Conservation (phyloP, 2,797 vertebrate species). For the Pseudomugil gertrudae region DNA sequence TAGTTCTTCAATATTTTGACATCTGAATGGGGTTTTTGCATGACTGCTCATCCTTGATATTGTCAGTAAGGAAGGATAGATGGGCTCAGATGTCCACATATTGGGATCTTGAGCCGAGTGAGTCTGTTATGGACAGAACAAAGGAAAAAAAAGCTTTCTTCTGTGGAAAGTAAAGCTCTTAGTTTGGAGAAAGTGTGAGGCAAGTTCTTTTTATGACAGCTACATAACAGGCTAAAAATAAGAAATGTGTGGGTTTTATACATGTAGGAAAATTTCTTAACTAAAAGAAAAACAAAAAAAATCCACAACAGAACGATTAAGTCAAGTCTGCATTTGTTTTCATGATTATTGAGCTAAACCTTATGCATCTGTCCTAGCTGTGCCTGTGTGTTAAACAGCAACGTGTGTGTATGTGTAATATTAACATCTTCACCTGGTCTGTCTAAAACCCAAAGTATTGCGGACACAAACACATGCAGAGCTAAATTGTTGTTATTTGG, state of each 20-base stretch:
- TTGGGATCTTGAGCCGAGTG: background rate
- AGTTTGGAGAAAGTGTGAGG: background rate
- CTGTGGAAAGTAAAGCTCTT: background rate
- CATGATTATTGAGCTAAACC: too few species aligned
- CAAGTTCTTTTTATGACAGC: background rate
- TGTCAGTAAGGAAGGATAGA: background rate
- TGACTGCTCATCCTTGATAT: slow-evolving; percentile 9
- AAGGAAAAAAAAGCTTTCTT: background rate
- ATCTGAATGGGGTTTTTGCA: slow-evolving; percentile 17
- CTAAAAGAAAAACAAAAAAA: background rate
- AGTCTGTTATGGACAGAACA: background rate
- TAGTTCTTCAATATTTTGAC: slow-evolving; percentile 40
- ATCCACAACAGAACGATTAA: too few species aligned
- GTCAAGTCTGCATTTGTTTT: background rate
- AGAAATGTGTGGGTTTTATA: background rate
- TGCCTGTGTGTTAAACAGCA: background rate
- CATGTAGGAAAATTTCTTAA: background rate
- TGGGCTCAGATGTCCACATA: slow-evolving; percentile 4
- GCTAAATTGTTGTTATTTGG: background rate
- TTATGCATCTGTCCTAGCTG: background rate
- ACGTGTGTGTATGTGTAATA: background rate
- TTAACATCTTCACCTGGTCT: background rate
- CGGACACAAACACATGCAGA: too few species aligned
- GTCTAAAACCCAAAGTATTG: background rate
- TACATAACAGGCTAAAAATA: background rate